Conservation (phyloP, 2,113 vertebrate species). For the Podarcis raffonei region DNA sequence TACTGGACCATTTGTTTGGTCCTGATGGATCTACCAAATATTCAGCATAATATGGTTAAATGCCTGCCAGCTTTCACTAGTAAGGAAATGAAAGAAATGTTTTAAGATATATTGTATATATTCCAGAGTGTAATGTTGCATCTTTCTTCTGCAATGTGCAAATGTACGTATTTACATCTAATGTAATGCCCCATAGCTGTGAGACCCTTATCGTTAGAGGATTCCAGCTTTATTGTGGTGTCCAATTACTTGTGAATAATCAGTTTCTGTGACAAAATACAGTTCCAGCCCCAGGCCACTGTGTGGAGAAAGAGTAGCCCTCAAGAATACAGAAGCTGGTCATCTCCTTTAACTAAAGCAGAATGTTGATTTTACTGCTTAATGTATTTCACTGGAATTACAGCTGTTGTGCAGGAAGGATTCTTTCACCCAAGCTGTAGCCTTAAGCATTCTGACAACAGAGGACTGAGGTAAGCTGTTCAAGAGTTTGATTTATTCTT, state of each 20-base stretch:
- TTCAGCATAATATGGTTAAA: background rate
- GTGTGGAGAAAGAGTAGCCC: background rate
- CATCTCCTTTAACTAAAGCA: background rate
- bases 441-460: background rate
- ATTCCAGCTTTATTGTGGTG: background rate
- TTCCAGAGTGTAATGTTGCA: background rate
- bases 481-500: constrained; percentile 1
- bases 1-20: background rate
- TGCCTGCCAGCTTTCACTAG: background rate
- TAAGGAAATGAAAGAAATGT: too few relatives aligned
- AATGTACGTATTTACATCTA: too few relatives aligned
- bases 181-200: background rate
- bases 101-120: background rate
- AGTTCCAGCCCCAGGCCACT: background rate
- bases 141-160: background rate
- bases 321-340: background rate
- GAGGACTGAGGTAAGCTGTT: background rate
- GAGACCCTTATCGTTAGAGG: background rate
- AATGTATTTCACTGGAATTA: background rate
- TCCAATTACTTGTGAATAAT: background rate
- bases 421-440: background rate
- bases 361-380: background rate
- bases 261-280: background rate
- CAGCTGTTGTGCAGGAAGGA: background rate
- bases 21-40: background rate